phyloP scores from a whole-genome alignment of 2,888 invertebrate genomes.

The Ormyrus nitidulus region DNA sequence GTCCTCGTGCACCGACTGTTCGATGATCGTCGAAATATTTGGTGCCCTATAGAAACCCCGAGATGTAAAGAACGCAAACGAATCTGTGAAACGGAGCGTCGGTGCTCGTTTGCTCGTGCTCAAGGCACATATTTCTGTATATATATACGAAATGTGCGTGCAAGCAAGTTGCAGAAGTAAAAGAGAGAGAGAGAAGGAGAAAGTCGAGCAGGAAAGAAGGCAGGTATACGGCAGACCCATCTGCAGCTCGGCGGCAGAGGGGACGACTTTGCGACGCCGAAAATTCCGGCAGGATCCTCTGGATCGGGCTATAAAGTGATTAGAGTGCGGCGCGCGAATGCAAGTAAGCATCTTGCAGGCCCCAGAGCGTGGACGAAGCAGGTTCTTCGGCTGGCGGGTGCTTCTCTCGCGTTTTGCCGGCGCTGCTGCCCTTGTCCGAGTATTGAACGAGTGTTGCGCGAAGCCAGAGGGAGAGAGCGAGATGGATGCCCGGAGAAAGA shows the following conservation, averaged over 20 bases:
- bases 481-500: slow-evolving; percentile 59
- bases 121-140: too few relatives aligned
- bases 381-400: background rate
- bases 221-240: background rate
- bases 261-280: background rate
- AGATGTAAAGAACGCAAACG: too few relatives aligned
- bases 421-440: slow-evolving; percentile 65
- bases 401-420: slow-evolving; percentile 51
- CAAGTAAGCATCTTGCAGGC: background rate
- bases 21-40: too few relatives aligned
- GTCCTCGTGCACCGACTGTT: too few relatives aligned
- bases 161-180: background rate
- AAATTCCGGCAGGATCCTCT: background rate
- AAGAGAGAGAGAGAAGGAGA: slow-evolving; percentile 5
- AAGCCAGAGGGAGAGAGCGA: slow-evolving; percentile 59
- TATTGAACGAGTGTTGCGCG: slow-evolving; percentile 70
- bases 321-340: slow-evolving; percentile 7
- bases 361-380: background rate
- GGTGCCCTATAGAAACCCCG: too few relatives aligned
- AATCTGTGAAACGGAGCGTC: too few relatives aligned
- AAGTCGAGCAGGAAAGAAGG: background rate
- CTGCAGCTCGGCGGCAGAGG: background rate
- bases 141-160: too few relatives aligned
- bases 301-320: background rate
- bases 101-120: too few relatives aligned